A percentile compares a stretch with the other conserved stretches of the same genome.
phyloP scores from a whole-genome alignment of 2,888 invertebrate genomes.

The Leptinotarsa rubiginosa region DNA sequence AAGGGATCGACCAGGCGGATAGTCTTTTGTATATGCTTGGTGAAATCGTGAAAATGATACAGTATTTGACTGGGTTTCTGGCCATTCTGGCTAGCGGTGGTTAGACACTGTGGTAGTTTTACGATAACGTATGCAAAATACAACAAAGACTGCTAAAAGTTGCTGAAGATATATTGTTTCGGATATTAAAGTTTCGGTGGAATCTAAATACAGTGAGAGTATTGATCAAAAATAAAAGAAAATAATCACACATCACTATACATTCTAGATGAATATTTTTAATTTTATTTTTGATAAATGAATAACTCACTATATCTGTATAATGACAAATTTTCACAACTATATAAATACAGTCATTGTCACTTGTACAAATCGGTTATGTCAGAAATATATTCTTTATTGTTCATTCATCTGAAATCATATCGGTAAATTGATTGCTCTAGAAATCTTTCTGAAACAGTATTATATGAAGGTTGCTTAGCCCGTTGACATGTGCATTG shows the following conservation, averaged over 20 bases:
- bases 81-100: constrained; percentile 61
- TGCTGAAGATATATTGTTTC: constrained; percentile 47
- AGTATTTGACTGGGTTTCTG: constrained; percentile 54
- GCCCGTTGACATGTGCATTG: too few species aligned
- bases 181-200: constrained; percentile 43
- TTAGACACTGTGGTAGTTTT: constrained; percentile 65
- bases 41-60: constrained; percentile 22
- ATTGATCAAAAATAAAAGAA: not conserved
- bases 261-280: not conserved
- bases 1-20: constrained; percentile 51
- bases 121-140: constrained; percentile 63
- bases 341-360: too few species aligned
- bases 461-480: too few species aligned
- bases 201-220: not conserved
- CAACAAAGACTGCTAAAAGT: constrained; percentile 43
- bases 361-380: too few species aligned
- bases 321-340: too few species aligned
- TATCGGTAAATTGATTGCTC: too few species aligned
- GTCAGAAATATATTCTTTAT: too few species aligned
- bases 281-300: too few species aligned
- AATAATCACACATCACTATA: not conserved
- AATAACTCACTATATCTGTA: too few species aligned
- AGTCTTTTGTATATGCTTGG: constrained; percentile 21
- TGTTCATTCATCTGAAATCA: too few species aligned
- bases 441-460: too few species aligned